These are phyloP conservation scores for Coptodon rendalli DNA, from an alignment of 2,113 vertebrate genomes.

Conservation along the genomic window DNA sequence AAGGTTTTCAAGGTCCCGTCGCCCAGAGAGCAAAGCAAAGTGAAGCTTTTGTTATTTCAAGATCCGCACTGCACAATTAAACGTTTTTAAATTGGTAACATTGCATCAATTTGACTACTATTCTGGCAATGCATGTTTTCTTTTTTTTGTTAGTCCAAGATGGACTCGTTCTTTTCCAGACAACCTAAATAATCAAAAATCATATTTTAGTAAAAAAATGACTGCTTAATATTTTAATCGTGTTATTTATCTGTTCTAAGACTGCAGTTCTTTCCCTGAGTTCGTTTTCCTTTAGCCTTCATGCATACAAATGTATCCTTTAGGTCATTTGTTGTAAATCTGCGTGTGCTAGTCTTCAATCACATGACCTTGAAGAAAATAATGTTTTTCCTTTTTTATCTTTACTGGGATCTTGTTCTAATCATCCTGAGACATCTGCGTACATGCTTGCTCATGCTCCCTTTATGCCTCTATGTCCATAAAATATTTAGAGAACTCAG, in stretches of 20 bases:
- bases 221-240: not conserved
- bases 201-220: not conserved
- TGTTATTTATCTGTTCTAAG: not conserved
- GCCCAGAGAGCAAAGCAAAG: not conserved
- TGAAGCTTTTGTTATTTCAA: conserved; percentile 15
- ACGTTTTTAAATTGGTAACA: not conserved
- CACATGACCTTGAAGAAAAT: not conserved
- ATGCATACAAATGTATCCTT: not conserved
- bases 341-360: not conserved
- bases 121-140: conserved; percentile 2
- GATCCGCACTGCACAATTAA: conserved; percentile 19
- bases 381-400: not conserved
- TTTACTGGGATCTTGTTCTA: not conserved
- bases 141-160: not conserved
- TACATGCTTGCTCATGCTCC: not conserved
- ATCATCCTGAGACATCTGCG: not conserved
- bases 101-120: conserved; percentile 5
- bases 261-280: not conserved
- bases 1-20: conserved; percentile 26
- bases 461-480: not conserved
- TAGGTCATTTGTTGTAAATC: not conserved
- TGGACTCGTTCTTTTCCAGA: not conserved
- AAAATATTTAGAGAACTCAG: not conserved
- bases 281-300: not conserved
- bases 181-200: not conserved